phyloP scores from a whole-genome alignment of 2,888 invertebrate genomes.

The Zaprionus lineosus region DNA sequence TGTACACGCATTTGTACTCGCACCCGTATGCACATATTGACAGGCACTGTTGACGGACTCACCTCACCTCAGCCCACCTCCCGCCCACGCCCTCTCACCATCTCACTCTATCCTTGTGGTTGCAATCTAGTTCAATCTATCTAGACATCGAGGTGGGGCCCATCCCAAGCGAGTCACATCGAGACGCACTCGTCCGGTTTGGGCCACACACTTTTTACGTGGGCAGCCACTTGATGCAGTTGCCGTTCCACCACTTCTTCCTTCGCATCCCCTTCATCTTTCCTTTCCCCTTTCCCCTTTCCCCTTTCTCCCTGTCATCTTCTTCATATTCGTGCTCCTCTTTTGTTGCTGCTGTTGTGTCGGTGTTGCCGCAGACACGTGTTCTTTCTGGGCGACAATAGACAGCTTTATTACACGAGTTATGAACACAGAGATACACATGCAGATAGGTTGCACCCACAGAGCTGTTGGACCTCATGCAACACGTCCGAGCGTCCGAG shows the following conservation, averaged over 20 bases:
- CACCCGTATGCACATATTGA: constrained; percentile 40
- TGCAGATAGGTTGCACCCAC: neutral
- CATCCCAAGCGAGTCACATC: neutral
- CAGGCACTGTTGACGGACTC: constrained; percentile 42
- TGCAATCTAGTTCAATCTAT: constrained; percentile 68
- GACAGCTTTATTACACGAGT: constrained; percentile 60
- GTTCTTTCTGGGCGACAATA: constrained; percentile 62
- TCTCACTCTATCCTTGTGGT: constrained; percentile 7
- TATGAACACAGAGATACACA: constrained; percentile 46
- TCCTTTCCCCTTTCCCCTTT: neutral
- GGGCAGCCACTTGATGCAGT: constrained; percentile 19
- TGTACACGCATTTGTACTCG: constrained; percentile 22
- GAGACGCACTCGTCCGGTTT: neutral
- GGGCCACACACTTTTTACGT: constrained; percentile 38
- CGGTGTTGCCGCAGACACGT: constrained; percentile 73
- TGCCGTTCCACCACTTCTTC: neutral
- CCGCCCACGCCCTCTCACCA: neutral
- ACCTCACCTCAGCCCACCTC: neutral
- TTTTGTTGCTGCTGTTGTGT: constrained; percentile 23
- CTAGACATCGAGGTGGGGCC: constrained; percentile 66
- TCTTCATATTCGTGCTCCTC: neutral
- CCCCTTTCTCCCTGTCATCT: neutral
- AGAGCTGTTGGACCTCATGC: constrained; percentile 28
- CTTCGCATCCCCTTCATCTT: neutral
- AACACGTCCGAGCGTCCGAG: constrained; percentile 3